Base-by-base conservation (phyloP, 2,797 vertebrate genomes). In the Aulostomus chinensis region DNA sequence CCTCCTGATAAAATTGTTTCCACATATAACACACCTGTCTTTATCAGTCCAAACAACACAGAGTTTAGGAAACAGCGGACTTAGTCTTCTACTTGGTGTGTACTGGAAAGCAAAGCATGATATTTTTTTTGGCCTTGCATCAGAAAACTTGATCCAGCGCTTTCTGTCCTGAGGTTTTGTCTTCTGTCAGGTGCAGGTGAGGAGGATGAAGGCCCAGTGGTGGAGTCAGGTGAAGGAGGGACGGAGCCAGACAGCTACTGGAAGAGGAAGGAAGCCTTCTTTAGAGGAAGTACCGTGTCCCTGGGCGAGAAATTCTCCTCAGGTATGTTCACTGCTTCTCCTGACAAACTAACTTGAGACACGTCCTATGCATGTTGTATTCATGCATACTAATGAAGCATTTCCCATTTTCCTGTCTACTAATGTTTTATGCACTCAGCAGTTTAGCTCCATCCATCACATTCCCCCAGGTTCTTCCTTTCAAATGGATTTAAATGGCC, bases 221-320 rank as follows among this genome's bases (percentile, higher is more conserved):
- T 70, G 57, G 88, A 93, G 53, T 83, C 89, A 34, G 86, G 53
- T 36, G 62, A 80, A 30, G 55, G 39, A 1, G 86, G 73, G 49
- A 62, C 12, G 28, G 87, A 89, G 74, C 57, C 72, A 8, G 86
- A 86, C 41, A 89, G 63, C 68, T 90, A 89, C 87, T 92, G 91
- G 91, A 90, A 80, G 76, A 90, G 82, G 81, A 92, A 90, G 76
- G 91, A 86, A 31, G 70, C 81, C n/a, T 85, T 83, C n/a, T 69
- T 69, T 0, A 83, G 82, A 73, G 83, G 85, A 43, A 87, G 92
- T 7, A 86, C 59, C 0, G 67, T 88, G 39, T 91, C 92, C 22
- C 73, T 91, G 42, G 80, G 89, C 49, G 91, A 94, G 40, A 87
- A 83, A 66, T 93, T 92, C 66, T 87, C 89, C 16, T 83, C 92